These are phyloP conservation scores for Athalia rosae DNA, from an alignment of 2,888 invertebrate species.

Conservation along the genomic window DNA sequence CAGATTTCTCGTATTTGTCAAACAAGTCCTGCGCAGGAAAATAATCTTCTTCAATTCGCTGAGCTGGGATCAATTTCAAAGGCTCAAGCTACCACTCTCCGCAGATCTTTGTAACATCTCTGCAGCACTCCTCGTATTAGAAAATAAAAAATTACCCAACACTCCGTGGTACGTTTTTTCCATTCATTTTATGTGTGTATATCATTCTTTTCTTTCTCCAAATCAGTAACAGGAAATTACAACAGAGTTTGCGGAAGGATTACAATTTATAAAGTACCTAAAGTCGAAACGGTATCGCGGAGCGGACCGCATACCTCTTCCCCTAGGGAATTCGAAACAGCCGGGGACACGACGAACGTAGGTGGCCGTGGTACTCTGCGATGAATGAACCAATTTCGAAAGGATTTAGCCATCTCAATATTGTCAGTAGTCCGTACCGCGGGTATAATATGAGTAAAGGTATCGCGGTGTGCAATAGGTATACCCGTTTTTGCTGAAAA, in stretches of 20 bases:
- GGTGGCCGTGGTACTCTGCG: slow-evolving; percentile 57
- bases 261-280: not conserved
- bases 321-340: not conserved
- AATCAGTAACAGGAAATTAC: no score
- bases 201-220: no score
- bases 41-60: slow-evolving; percentile 35
- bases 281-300: not conserved
- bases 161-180: no score
- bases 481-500: no score
- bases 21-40: slow-evolving; percentile 10
- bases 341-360: not conserved
- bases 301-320: not conserved
- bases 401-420: slow-evolving; percentile 60
- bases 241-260: no score
- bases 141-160: not conserved
- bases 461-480: slow-evolving; percentile 43
- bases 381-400: slow-evolving; percentile 64
- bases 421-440: slow-evolving; percentile 53
- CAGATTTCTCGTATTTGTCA: slow-evolving; percentile 47
- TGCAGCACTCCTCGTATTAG: no score
- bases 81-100: not conserved
- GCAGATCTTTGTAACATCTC: not conserved
- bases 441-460: slow-evolving; percentile 41
- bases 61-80: slow-evolving; percentile 19
- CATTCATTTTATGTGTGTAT: no score